Conservation (phyloP, 2,113 vertebrate genomes). For the Oreochromis aureus region DNA sequence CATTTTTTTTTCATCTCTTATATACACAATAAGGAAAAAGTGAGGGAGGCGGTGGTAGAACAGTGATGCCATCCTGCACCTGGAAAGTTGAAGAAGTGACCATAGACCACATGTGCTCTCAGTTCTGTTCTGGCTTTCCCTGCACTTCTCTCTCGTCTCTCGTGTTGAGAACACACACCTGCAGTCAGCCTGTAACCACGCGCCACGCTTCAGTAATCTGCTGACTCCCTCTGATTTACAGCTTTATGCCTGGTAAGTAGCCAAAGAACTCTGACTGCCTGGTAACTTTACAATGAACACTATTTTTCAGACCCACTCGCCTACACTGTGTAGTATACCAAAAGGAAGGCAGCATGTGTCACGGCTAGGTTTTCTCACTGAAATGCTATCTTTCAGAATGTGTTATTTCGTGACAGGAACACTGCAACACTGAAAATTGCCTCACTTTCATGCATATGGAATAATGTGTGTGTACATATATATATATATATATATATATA, state of each 20-base stretch:
- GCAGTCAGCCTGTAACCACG: slow-evolving; percentile 57
- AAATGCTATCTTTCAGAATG: neutral
- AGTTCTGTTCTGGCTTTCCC: slow-evolving; percentile 56
- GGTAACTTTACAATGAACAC: slow-evolving; percentile 19
- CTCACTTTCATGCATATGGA: neutral
- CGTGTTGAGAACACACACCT: slow-evolving; percentile 68
- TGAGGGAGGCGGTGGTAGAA: neutral
- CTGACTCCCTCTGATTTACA: slow-evolving; percentile 66
- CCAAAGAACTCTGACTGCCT: slow-evolving; percentile 28
- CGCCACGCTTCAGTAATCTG: slow-evolving; percentile 59
- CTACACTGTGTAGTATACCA: neutral
- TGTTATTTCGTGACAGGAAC: neutral
- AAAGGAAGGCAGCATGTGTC: slow-evolving; percentile 1
- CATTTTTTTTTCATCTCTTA: neutral
- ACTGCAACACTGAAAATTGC: neutral
- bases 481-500: neutral
- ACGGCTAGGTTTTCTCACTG: neutral
- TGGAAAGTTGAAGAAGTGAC: slow-evolving; percentile 58
- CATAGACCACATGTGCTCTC: slow-evolving; percentile 39
- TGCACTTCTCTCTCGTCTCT: slow-evolving; percentile 4
- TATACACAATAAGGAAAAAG: neutral
- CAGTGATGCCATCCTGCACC: slow-evolving; percentile 43
- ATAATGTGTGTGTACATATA: neutral
- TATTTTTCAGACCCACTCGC: slow-evolving; percentile 2
- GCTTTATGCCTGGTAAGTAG: slow-evolving; percentile 44